phyloP scores from a whole-genome alignment of 2,113 vertebrate species.

The Gallinago media region DNA sequence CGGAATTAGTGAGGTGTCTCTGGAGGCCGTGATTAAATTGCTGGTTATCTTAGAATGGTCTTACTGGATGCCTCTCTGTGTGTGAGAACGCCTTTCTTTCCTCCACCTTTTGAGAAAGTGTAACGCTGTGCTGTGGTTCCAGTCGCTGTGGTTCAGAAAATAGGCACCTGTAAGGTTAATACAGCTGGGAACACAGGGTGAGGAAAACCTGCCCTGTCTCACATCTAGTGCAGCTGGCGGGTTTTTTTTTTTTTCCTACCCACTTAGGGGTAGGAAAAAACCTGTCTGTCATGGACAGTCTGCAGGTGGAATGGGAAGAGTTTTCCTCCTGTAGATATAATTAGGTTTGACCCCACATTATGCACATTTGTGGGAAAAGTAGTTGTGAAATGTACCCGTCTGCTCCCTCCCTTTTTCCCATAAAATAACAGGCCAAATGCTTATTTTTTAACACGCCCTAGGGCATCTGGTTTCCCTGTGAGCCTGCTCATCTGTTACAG shows the following conservation, averaged over 20 bases:
- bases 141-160: neutral
- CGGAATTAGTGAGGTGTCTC: constrained; percentile 27
- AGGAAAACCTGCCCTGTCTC: neutral
- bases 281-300: fast-evolving
- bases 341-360: neutral
- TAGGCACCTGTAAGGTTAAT: neutral
- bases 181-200: neutral
- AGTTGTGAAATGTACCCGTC: neutral
- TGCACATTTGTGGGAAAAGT: neutral
- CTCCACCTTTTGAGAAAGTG: neutral
- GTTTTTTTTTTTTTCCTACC: neutral
- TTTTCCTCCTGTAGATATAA: neutral
- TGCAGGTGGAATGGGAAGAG: neutral
- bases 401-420: neutral
- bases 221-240: neutral
- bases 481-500: constrained; percentile 11
- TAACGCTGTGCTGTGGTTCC: neutral
- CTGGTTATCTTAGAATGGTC: neutral
- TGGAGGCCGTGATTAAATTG: constrained; percentile 15
- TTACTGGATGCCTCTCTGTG: neutral
- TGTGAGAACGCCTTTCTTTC: neutral
- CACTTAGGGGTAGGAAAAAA: neutral
- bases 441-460: neutral
- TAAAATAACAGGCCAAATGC: neutral
- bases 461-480: constrained; percentile 4